Evolutionary conservation across 2,888 invertebrate species (phyloP), one percentile per base, ranked within the genome.

Genomic region (Archaeoteleia sp.): DNA sequence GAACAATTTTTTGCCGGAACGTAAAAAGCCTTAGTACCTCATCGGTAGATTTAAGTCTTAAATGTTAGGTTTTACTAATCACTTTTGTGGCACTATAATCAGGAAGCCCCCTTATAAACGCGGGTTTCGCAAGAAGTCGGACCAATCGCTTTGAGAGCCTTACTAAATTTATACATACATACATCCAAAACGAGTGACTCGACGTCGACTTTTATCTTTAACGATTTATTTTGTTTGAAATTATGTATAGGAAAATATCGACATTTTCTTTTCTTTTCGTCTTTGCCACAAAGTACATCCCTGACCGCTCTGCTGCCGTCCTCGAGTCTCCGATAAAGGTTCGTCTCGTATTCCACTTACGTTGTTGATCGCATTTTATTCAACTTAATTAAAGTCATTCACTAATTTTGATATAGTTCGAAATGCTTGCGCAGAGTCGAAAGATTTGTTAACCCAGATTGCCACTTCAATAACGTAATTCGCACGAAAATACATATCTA

Each of bases 271-370:
- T 30, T 32, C 63, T 43, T 14, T 30, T 63, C 70, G 77, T 77
- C 79, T 73, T 80, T 81, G 80, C 82, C 82, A 83, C 81, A 83
- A 83, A 83, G 82, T 83, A 83, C 83, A 75, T 78, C 80, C 79
- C 80, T 82, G 82, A 82, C 79, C 82, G 79, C 82, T 76, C 81
- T 78, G 73, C 75, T 82, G 82, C 82, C 82, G 81, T 79, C 75
- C 75, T 73, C 82, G 81, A 82, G 82, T 82, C 72, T 74, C 79
- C 79, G 72, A 74, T 74, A 63, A 74, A 66, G 71, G 70, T 75
- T 77, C 81, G 73, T 69, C 80, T 81, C 82, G 74, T 81, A 77
- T 81, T 79, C 81, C 82, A 74, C 72, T 29, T 32, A n/a, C n/a
- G n/a, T 45, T 34, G 25, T 27, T 35, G 13, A 58, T 48, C 35